phyloP scores from a whole-genome alignment of 2,888 invertebrate species.

The Orchesellides sinensis region DNA sequence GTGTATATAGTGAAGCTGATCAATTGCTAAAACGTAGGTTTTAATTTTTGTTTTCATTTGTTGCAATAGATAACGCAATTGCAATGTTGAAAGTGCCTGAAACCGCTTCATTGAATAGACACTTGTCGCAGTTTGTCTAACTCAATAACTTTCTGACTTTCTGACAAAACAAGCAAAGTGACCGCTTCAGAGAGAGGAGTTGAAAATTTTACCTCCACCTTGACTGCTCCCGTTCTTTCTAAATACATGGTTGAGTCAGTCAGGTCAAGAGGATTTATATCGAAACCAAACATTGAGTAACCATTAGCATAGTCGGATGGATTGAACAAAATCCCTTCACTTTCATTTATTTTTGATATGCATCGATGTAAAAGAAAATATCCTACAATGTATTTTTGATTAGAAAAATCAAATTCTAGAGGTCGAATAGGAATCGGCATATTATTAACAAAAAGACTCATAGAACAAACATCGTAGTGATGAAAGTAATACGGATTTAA shows the following conservation, averaged over 20 bases:
- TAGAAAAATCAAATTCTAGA: conserved; percentile 58
- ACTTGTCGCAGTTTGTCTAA: conserved; percentile 56
- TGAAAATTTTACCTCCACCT: conserved; percentile 50
- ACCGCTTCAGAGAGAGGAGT: conserved; percentile 46
- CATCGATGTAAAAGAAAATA: conserved; percentile 42
- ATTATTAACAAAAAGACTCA: conserved; percentile 70
- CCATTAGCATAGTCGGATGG: conserved; percentile 2
- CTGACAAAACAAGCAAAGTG: conserved; percentile 56
- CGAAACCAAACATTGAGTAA: conserved; percentile 54
- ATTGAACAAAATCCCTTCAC: conserved; percentile 28
- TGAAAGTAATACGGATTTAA: conserved; percentile 73
- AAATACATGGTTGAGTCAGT: conserved; percentile 34
- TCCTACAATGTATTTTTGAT: not conserved
- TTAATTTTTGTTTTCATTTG: not conserved
- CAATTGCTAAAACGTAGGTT: conserved; percentile 30
- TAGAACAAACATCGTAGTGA: conserved; percentile 68
- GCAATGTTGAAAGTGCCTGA: conserved; percentile 15
- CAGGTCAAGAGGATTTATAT: conserved; percentile 34
- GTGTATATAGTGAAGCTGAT: not conserved
- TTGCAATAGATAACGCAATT: conserved; percentile 30
- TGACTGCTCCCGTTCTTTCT: conserved; percentile 56
- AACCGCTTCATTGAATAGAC: conserved; percentile 42
- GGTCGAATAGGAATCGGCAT: conserved; percentile 70
- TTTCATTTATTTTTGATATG: conserved; percentile 16
- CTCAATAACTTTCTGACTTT: conserved; percentile 54